Evolutionary conservation across 1,140 invertebrate genomes (phyloP).

Genomic region (Pseudachorutes palmiensis): DNA sequence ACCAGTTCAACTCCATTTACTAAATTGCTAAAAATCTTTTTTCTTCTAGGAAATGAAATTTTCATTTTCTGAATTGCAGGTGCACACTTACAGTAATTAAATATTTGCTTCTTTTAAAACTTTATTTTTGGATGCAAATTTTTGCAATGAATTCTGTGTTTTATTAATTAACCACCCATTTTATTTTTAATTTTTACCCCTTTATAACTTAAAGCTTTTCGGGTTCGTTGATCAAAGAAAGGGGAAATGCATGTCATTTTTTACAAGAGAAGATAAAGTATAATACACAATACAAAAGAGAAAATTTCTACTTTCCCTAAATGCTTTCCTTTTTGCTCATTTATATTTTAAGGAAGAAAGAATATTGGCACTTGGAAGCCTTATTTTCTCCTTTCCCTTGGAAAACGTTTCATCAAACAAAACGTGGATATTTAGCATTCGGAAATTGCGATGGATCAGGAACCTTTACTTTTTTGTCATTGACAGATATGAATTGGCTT

Average conservation of each 20-base stretch:
- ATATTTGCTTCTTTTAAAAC: too few species aligned
- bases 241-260: neutral
- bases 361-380: neutral
- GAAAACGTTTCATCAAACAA: neutral
- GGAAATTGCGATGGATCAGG: neutral
- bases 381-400: neutral
- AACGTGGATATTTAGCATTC: neutral
- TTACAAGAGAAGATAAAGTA: too few species aligned
- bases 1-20: neutral
- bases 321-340: neutral
- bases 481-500: slow-evolving; percentile 34
- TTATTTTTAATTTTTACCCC: too few species aligned
- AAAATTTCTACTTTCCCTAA: neutral
- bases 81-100: too few species aligned
- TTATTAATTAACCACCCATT: too few species aligned
- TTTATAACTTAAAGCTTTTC: too few species aligned
- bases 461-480: too few species aligned
- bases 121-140: too few species aligned
- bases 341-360: neutral
- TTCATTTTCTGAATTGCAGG: neutral
- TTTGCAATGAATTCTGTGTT: too few species aligned
- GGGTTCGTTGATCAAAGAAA: slow-evolving; percentile 3
- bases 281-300: too few species aligned
- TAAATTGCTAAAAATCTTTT: neutral
- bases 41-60: neutral